Evolutionary conservation across 2,888 invertebrate genomes (phyloP).

Genomic region (Chymomyza fuscimana): DNA sequence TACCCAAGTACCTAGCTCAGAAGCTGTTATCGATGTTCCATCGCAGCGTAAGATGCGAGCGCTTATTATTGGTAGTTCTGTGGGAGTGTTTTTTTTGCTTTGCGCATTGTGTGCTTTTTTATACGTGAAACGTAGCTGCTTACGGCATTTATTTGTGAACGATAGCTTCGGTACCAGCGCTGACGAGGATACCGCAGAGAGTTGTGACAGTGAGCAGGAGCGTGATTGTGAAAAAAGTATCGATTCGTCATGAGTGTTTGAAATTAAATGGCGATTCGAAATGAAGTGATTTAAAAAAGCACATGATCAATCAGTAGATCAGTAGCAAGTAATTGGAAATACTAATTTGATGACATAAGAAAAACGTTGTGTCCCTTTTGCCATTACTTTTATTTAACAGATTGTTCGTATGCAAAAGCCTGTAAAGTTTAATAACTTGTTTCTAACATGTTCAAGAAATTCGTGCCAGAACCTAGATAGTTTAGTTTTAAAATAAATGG

Average conservation of each 20-base stretch:
- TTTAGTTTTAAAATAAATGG: background rate
- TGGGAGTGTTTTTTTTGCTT: conserved; percentile 85
- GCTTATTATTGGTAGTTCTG: conserved; percentile 86
- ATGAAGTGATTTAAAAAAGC: background rate
- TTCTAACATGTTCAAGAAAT: background rate
- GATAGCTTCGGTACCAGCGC: conserved; percentile 46
- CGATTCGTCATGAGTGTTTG: conserved; percentile 72
- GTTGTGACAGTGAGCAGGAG: conserved; percentile 75
- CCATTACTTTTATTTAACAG: background rate
- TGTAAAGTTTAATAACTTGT: background rate
- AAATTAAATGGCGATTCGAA: conserved; percentile 70
- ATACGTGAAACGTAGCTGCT: conserved; percentile 79
- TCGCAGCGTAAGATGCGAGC: conserved; percentile 86
- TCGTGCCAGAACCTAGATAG: background rate
- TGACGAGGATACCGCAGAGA: conserved; percentile 68
- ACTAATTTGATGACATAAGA: background rate
- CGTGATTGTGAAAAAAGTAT: conserved; percentile 76
- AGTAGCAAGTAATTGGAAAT: conserved; percentile 11
- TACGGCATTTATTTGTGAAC: conserved; percentile 69
- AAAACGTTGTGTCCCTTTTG: too few species aligned
- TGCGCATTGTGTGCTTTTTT: conserved; percentile 84
- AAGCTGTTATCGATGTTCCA: conserved; percentile 84
- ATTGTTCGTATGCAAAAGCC: background rate
- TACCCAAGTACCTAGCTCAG: conserved; percentile 84
- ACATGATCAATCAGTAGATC: too few species aligned